Evolutionary conservation across 1,140 invertebrate species (phyloP).

Genomic region (Bombus waltoni): DNA sequence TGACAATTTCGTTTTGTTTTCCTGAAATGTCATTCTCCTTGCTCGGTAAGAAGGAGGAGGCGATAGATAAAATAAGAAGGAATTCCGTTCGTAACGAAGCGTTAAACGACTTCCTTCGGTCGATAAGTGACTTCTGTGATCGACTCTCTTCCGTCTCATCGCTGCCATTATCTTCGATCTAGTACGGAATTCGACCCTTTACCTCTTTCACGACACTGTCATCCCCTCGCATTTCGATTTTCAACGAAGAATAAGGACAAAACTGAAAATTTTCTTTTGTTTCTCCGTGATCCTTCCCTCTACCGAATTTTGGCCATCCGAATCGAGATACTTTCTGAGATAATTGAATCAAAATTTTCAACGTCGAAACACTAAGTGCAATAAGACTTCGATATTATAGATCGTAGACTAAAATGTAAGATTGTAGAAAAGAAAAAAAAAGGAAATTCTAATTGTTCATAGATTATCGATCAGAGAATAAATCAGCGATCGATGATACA

Average conservation of each 20-base stretch:
- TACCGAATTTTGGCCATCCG: neutral
- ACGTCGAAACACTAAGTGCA: neutral
- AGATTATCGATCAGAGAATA: neutral
- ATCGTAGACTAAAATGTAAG: neutral
- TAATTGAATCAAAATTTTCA: neutral
- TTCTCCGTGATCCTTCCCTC: neutral
- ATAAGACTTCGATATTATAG: neutral
- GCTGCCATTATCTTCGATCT: constrained; percentile 62
- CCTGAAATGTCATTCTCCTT: constrained; percentile 11
- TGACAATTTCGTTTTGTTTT: constrained; percentile 36
- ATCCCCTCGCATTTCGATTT: constrained; percentile 25
- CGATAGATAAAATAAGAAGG: constrained; percentile 64
- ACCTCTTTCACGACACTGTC: neutral
- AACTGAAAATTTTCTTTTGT: constrained; percentile 1
- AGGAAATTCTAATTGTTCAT: neutral
- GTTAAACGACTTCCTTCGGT: constrained; percentile 64
- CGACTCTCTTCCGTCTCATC: constrained; percentile 53
- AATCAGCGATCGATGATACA: neutral
- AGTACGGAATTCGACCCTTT: constrained; percentile 37
- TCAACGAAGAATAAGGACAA: neutral
- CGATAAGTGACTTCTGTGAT: constrained; percentile 63
- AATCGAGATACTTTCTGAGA: neutral
- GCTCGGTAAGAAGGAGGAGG: constrained; percentile 26
- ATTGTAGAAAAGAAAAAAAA: neutral
- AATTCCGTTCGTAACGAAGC: constrained; percentile 66